Evolutionary conservation across 1,140 invertebrate genomes (phyloP).

Genomic region (Trigoniulus corallinus): DNA sequence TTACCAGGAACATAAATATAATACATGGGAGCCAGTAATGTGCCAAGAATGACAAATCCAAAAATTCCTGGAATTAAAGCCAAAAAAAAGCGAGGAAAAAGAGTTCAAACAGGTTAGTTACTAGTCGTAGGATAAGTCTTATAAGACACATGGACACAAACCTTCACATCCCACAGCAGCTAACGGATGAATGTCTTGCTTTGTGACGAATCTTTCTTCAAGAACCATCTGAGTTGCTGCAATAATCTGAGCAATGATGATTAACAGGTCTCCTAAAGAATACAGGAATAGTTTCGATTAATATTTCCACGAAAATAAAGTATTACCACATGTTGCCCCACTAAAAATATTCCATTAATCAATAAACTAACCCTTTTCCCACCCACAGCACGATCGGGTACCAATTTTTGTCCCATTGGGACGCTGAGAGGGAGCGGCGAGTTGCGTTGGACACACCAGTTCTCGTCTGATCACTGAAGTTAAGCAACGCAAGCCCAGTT

Average conservation of each 20-base stretch:
- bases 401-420: no score
- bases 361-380: no score
- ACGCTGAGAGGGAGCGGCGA: no score
- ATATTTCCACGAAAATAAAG: constrained; percentile 4
- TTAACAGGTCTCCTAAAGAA: constrained; percentile 64
- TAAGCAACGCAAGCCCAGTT: no score
- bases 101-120: no score
- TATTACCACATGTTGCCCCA: no score
- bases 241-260: constrained; percentile 78
- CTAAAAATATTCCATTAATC: constrained; percentile 6
- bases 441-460: no score
- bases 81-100: constrained; percentile 7
- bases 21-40: constrained; percentile 67
- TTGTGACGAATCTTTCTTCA: constrained; percentile 76
- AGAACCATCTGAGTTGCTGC: constrained; percentile 84
- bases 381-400: no score
- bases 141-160: constrained; percentile 16
- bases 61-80: constrained; percentile 48
- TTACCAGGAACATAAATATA: constrained; percentile 54
- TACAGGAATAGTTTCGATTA: not conserved
- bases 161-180: constrained; percentile 89
- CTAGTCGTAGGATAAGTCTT: not conserved
- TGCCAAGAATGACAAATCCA: constrained; percentile 55
- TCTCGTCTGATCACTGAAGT: no score
- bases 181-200: constrained; percentile 61